These are phyloP conservation scores for Drosophila pseudotakahashii DNA, from an alignment of 2,888 invertebrate species.

Conservation along the genomic window DNA sequence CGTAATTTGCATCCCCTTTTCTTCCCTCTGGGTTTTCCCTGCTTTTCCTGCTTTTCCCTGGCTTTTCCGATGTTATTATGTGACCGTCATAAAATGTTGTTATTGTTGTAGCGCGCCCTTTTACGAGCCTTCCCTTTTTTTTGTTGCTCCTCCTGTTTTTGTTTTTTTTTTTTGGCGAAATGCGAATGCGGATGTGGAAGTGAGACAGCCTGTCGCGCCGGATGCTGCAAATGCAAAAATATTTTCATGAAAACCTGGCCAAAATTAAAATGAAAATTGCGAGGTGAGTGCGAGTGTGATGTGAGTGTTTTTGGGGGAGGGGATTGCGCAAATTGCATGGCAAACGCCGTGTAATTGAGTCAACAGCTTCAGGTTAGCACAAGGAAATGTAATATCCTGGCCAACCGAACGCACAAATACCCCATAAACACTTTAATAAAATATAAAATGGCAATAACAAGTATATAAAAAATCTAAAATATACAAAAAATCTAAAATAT, in stretches of 20 bases:
- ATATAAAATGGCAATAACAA: too few relatives aligned
- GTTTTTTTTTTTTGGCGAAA: background rate
- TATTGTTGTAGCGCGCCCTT: conserved; percentile 26
- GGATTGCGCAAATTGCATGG: conserved; percentile 61
- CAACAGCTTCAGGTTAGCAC: conserved; percentile 50
- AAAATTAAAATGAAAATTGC: conserved; percentile 73
- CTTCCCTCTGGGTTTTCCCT: background rate
- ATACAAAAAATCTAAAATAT: too few relatives aligned
- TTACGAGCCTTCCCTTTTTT: conserved; percentile 45
- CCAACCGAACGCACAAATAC: conserved; percentile 19
- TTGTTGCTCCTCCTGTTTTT: too few relatives aligned
- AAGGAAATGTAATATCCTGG: conserved; percentile 34
- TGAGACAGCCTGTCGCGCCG: conserved; percentile 45
- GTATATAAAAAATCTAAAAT: too few relatives aligned
- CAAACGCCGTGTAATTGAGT: conserved; percentile 73
- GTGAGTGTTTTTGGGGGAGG: conserved; percentile 13
- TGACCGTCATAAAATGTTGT: conserved; percentile 73
- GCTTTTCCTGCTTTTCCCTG: too few relatives aligned
- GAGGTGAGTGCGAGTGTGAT: background rate
- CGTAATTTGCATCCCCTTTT: conserved; percentile 66
- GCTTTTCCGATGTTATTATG: conserved; percentile 63
- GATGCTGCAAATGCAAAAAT: conserved; percentile 77
- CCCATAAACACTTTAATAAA: too few relatives aligned
- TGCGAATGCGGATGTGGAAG: background rate
- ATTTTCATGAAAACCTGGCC: conserved; percentile 60